Base-by-base conservation (phyloP, 2,888 invertebrate genomes). In the Agonopterix subpropinquella region DNA sequence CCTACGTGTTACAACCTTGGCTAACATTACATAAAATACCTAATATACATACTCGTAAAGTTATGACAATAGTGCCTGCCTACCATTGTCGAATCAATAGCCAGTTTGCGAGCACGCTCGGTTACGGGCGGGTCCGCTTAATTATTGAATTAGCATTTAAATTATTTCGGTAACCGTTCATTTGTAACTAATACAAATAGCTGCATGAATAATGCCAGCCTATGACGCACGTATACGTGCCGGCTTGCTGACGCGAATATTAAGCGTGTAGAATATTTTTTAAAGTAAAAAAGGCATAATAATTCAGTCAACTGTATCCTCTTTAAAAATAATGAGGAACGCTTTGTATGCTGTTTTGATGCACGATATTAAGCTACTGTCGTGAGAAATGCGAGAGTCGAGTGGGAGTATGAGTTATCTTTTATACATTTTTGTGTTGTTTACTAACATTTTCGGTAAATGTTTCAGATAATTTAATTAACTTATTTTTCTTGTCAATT, bases 121-220 rank as follows among this genome's bases (percentile, higher is more conserved):
- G 81, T 80, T 79, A 80, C 83, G 77, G 79, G 73, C 70, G 78
- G 81, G 73, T 74, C 80, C 80, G 73, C 73, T 87, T 89, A 89
- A 89, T 89, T 89, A 89, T 86, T 79, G 86, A 84, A 89, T 89
- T 89, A 88, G 89, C 89, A 89, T 89, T 85, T 89, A 89, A 89
- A 89, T 89, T 79, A 89, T 89, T 87, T 89, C 79, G 89, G 88
- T 82, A 88, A 83, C 87, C 89, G 80, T 88, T 88, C 89, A 87
- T 87, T 89, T 89, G 89, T 88, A 86, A 89, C 88, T 89, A 89
- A 89, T 85, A 86, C 86, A 87, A 88, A 87, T 86, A 77, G 84
- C 80, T 73, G 72, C 77, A 70, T 70, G 81, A 82, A 88, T 89
- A 88, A 88, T 47, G 9, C 45, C 60, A 61, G 55, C 59, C 58